Conservation (phyloP, 2,888 invertebrate genomes). For the Eupithecia subfuscata region DNA sequence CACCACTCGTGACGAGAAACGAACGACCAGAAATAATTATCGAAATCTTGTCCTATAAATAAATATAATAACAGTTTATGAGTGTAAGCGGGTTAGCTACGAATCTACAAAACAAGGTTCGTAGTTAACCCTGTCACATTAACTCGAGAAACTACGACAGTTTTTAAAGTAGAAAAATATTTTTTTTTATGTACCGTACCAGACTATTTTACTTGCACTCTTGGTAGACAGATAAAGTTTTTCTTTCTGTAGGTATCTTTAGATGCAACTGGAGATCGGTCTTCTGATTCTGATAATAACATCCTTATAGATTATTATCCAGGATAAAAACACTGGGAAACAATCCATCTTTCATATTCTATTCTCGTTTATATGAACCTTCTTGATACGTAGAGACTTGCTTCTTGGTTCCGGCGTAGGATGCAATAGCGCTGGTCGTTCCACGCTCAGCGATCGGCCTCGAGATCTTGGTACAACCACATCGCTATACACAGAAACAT, state of each 20-base stretch:
- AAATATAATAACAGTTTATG: background rate
- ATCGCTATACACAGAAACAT: constrained; percentile 60
- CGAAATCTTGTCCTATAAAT: background rate
- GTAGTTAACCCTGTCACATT: background rate
- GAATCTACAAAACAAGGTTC: background rate
- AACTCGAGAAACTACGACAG: background rate
- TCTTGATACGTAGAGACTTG: constrained; percentile 74
- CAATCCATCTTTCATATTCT: background rate
- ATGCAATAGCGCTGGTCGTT: constrained; percentile 61
- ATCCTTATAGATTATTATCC: background rate
- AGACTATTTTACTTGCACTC: background rate
- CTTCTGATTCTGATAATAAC: background rate
- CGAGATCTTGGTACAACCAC: constrained; percentile 49
- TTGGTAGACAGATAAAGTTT: background rate
- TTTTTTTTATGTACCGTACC: no score
- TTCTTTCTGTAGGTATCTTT: background rate
- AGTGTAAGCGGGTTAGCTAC: background rate
- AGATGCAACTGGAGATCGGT: background rate
- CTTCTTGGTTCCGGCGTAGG: constrained; percentile 68
- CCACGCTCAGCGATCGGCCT: constrained; percentile 70
- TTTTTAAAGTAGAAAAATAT: no score
- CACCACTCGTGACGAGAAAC: background rate
- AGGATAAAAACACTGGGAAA: background rate
- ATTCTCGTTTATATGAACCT: constrained; percentile 50
- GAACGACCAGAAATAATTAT: background rate